Percentiles rank a stretch among this genome's conserved stretches.
Conservation (phyloP, 2,888 invertebrate genomes). For the Pollenia angustigena region DNA sequence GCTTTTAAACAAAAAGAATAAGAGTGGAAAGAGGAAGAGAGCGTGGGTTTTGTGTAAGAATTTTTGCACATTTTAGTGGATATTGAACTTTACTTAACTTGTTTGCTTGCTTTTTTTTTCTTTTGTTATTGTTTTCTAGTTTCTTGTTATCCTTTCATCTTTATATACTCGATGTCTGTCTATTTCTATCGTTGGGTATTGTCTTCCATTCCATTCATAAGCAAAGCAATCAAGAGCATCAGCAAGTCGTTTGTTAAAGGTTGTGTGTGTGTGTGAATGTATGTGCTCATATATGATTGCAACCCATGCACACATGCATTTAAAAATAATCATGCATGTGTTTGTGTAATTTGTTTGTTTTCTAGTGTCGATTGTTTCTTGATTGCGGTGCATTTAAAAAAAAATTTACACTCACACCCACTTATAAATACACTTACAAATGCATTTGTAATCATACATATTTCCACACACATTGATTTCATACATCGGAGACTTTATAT, state of each 20-base stretch:
- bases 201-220: slow-evolving; percentile 65
- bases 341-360: slow-evolving; percentile 73
- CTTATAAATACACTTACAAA: slow-evolving; percentile 14
- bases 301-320: slow-evolving; percentile 23
- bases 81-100: slow-evolving; percentile 72
- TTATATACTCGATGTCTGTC: slow-evolving; percentile 26
- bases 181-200: slow-evolving; percentile 57
- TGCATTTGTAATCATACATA: background rate
- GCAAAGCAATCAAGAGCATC: slow-evolving; percentile 71
- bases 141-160: slow-evolving; percentile 70
- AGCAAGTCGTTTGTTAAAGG: slow-evolving; percentile 52
- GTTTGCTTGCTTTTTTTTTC: slow-evolving; percentile 34
- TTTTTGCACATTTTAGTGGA: slow-evolving; percentile 58
- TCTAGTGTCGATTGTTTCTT: slow-evolving; percentile 82
- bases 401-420: slow-evolving; percentile 65
- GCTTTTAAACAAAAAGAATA: slow-evolving; percentile 13
- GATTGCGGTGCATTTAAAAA: slow-evolving; percentile 76
- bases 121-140: slow-evolving; percentile 44
- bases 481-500: slow-evolving; percentile 13
- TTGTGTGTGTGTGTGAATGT: slow-evolving; percentile 13
- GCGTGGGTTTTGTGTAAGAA: background rate
- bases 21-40: background rate
- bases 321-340: slow-evolving; percentile 25
- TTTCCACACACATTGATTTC: slow-evolving; percentile 4
- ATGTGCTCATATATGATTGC: slow-evolving; percentile 14